Percentiles rank a stretch among this genome's conserved stretches.
These are phyloP conservation scores for Diglossa cyanea DNA, from an alignment of 2,797 vertebrate genomes.

Conservation along the genomic window DNA sequence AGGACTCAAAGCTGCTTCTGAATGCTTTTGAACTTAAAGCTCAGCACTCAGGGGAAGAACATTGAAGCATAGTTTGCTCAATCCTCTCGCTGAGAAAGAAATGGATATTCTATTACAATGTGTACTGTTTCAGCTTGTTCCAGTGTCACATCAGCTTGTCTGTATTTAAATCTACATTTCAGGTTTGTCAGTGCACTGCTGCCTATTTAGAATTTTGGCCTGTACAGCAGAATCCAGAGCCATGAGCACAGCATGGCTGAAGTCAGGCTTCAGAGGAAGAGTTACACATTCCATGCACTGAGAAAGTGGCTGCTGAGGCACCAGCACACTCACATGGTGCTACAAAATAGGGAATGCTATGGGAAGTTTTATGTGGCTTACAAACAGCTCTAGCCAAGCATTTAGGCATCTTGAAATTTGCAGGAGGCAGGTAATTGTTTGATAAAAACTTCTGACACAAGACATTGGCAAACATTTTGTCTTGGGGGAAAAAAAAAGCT, in stretches of 20 bases:
- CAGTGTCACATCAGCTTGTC: neutral
- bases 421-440: neutral
- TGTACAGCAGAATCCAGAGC: neutral
- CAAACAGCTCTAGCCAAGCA: neutral
- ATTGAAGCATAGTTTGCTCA: neutral
- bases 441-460: neutral
- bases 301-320: neutral
- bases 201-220: neutral
- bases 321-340: neutral
- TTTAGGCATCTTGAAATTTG: neutral
- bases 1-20: neutral
- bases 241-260: fast-evolving
- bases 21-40: neutral
- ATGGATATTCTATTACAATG: neutral
- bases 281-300: fast-evolving
- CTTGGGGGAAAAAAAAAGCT: fast-evolving
- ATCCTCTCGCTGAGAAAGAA: neutral
- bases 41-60: neutral
- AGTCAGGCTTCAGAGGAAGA: neutral
- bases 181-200: neutral
- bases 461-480: neutral
- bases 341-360: neutral
- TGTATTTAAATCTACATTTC: neutral
- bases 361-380: neutral
- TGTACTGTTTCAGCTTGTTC: neutral